phyloP scores from a whole-genome alignment of 2,888 invertebrate species.

The Congeria kusceri region DNA sequence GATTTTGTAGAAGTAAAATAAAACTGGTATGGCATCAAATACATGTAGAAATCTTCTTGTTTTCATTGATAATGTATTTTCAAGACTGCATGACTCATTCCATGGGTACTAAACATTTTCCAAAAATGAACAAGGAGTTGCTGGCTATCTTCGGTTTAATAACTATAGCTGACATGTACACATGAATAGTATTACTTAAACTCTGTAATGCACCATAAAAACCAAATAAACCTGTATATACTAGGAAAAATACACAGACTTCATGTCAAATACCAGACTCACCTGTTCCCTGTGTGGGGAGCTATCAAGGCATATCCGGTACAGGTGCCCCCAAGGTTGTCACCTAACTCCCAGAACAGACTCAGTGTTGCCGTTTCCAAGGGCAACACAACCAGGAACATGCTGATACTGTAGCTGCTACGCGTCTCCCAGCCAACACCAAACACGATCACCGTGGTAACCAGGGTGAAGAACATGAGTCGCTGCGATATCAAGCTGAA shows the following conservation, averaged over 20 bases:
- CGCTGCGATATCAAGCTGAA: conserved; percentile 83
- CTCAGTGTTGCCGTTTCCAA: conserved; percentile 80
- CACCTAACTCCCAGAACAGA: conserved; percentile 82
- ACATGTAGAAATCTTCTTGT: too few species aligned
- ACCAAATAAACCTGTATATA: background rate
- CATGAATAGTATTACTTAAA: too few species aligned
- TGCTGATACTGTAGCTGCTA: conserved; percentile 77
- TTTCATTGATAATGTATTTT: too few species aligned
- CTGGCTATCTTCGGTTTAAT: too few species aligned
- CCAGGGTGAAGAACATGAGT: conserved; percentile 77
- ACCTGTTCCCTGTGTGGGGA: conserved; percentile 74
- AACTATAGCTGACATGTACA: too few species aligned
- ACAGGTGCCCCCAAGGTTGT: conserved; percentile 84
- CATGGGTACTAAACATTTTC: too few species aligned
- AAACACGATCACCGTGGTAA: conserved; percentile 78
- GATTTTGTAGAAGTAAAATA: too few species aligned
- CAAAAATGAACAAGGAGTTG: too few species aligned
- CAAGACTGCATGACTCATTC: too few species aligned
- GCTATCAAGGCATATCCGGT: conserved; percentile 84
- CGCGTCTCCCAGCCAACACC: conserved; percentile 83
- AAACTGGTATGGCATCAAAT: too few species aligned
- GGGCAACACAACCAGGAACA: conserved; percentile 80
- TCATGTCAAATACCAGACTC: background rate
- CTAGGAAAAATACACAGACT: too few species aligned
- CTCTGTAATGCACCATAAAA: background rate